Evolutionary conservation across 92 coral and sea anemone species (phyloP).

Genomic region (Porites cylindrica): DNA sequence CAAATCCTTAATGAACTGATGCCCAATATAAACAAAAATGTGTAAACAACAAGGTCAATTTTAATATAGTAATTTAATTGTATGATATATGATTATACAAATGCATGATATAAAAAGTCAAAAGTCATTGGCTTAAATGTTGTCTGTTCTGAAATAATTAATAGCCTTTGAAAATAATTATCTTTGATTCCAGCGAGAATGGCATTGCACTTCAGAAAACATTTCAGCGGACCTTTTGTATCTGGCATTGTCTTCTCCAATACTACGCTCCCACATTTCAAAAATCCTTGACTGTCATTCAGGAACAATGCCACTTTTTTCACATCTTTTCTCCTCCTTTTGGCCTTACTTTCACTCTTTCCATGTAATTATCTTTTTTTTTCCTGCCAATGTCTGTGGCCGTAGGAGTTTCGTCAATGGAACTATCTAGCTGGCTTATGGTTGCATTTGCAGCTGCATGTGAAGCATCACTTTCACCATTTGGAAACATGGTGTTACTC

Average conservation of each 20-base stretch:
- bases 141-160: no score
- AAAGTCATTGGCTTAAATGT: no score
- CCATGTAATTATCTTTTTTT: neutral
- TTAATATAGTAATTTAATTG: no score
- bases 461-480: no score
- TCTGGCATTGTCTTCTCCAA: constrained; percentile 27
- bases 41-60: no score
- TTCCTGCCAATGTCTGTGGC: constrained; percentile 7
- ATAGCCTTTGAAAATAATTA: neutral
- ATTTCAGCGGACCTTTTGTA: constrained; percentile 26
- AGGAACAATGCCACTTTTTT: neutral
- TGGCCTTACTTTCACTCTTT: neutral
- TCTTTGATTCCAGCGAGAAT: constrained; percentile 44
- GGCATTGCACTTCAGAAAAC: constrained; percentile 38
- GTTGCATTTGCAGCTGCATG: no score
- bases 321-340: neutral
- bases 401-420: neutral
- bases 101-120: no score
- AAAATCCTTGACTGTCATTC: neutral
- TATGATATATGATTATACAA: no score
- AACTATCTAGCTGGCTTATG: no score
- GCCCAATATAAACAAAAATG: no score
- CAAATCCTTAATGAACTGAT: no score
- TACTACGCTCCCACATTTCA: constrained; percentile 25
- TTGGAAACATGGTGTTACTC: constrained; percentile 30